Base-by-base conservation (phyloP, 2,888 invertebrate species). In the Horisme vitalbata region DNA sequence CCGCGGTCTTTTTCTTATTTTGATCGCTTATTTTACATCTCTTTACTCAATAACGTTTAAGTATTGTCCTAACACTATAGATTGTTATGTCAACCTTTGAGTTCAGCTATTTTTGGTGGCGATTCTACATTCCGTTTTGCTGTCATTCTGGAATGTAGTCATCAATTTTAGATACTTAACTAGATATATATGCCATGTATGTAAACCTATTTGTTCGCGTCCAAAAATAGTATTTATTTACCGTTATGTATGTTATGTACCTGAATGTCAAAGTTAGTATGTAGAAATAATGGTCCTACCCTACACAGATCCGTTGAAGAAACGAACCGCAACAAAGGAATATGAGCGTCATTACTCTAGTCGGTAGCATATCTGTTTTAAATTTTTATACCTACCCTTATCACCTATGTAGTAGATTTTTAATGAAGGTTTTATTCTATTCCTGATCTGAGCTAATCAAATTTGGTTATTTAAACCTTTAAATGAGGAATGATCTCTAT, bases 221-320 rank as follows among this genome's bases (percentile, higher is more conserved):
- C 45, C 45, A 48, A 27, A 32, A 43, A 53, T 37, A 53, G 41
- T 51, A 35, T 39, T 44, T 43, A 38, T 34, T 34, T 31, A 41
- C 33, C 37, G 15, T 34, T 70, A 57, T 68, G 58, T 71, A 66
- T 74, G 65, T 67, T 65, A 71, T 73, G 83, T 82, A 83, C 82
- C 80, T 83, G 82, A 76, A 65, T 68, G 65, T 68, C 48, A 55
- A 63, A 41, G 32, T 32, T 53, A 30, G 34, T 28, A 15, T 7
- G 44, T 51, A 41, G 34, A 41, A 18, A 23, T 10, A 11, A 10
- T 32, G 32, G 21, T 28, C 20, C 21, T 31, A 10, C 2, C 14
- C 21, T 34, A 11, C 41, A 27, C 33, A 21, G 27, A 26, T 18
- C 10, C 7, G 1, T 13, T 9, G 39, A 41, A 26, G 8, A 39